These are phyloP conservation scores for Neuroscelio doddi DNA, from an alignment of 2,888 invertebrate genomes.

Conservation along the genomic window DNA sequence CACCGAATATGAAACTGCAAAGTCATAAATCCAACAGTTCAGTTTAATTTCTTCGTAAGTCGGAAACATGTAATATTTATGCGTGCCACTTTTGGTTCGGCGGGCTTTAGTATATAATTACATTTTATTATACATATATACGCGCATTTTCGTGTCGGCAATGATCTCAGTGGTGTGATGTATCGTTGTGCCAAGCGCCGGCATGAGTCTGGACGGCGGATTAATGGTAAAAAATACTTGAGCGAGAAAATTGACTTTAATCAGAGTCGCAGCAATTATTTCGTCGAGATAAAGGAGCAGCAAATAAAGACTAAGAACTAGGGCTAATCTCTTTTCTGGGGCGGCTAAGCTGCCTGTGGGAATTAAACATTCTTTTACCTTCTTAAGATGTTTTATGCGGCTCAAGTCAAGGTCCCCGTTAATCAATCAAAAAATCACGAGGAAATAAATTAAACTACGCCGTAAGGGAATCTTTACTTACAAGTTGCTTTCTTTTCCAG, in stretches of 20 bases:
- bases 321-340: too few species aligned
- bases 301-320: too few species aligned
- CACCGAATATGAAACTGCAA: conserved; percentile 45
- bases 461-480: background rate
- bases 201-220: conserved; percentile 5
- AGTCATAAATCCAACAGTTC: conserved; percentile 65
- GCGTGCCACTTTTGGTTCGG: conserved; percentile 41
- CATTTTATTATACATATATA: conserved; percentile 40
- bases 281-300: too few species aligned
- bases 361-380: conserved; percentile 56
- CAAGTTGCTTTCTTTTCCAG: background rate
- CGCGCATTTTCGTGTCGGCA: too few species aligned
- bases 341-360: conserved; percentile 56
- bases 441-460: conserved; percentile 55
- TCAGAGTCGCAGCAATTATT: conserved; percentile 60
- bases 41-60: conserved; percentile 67
- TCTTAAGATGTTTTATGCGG: conserved; percentile 55
- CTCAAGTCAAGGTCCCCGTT: conserved; percentile 58
- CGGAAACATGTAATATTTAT: conserved; percentile 63
- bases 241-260: conserved; percentile 60
- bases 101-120: conserved; percentile 33
- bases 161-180: too few species aligned
- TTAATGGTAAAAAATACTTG: conserved; percentile 51
- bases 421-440: conserved; percentile 69
- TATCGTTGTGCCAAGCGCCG: too few species aligned